Evolutionary conservation across 2,113 vertebrate species (phyloP).

Genomic region (Hiodon alosoides): DNA sequence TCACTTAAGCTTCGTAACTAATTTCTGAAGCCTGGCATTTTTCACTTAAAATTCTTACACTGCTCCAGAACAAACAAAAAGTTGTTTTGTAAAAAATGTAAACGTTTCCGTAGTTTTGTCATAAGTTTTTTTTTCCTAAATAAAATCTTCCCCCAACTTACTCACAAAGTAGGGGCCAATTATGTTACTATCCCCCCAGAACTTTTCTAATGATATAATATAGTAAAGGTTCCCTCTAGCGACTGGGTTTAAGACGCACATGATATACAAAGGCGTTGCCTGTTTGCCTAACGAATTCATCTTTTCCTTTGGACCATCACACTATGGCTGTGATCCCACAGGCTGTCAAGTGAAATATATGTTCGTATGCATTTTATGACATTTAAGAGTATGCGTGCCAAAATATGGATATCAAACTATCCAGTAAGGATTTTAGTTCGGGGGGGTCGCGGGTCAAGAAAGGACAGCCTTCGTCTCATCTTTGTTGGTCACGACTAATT

Average conservation of each 20-base stretch:
- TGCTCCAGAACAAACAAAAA: background rate
- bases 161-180: too few relatives aligned
- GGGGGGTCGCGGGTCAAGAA: too few relatives aligned
- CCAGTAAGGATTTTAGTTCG: too few relatives aligned
- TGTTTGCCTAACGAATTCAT: conserved; percentile 12
- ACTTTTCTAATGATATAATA: conserved; percentile 10
- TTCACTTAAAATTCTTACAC: background rate
- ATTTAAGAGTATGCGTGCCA: background rate
- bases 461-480: too few relatives aligned
- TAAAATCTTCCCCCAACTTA: background rate
- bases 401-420: background rate
- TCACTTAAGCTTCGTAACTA: too few relatives aligned
- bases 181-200: too few relatives aligned
- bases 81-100: background rate
- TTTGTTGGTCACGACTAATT: too few relatives aligned
- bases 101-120: background rate
- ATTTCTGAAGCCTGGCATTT: too few relatives aligned
- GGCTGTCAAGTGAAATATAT: background rate
- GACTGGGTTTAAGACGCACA: background rate
- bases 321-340: background rate
- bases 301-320: conserved; percentile 14
- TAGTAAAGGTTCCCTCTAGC: conserved; percentile 36
- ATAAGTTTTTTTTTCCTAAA: background rate
- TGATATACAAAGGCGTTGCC: conserved; percentile 23
- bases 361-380: background rate